Conservation (phyloP, 1,140 invertebrate genomes). For the Diabrotica virgifera region DNA sequence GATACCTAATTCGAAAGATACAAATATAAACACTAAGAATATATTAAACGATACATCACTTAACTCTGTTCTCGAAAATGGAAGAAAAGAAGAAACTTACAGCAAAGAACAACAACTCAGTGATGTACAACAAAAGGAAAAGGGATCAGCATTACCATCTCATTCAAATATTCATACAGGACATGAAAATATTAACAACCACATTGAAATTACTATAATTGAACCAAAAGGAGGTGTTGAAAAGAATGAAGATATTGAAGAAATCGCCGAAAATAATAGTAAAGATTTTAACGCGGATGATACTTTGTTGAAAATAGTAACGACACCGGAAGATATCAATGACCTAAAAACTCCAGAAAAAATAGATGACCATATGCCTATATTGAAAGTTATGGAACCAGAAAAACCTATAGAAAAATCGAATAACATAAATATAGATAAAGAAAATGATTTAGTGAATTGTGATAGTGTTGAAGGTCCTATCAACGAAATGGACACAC, state of each 20-base stretch:
- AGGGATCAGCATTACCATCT: neutral
- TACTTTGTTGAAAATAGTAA: neutral
- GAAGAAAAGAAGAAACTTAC: neutral
- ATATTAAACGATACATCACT: too few species aligned
- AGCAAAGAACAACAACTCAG: neutral
- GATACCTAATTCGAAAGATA: too few species aligned
- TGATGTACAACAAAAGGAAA: neutral
- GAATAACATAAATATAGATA: too few species aligned
- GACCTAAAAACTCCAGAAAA: too few species aligned
- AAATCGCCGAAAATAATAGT: neutral
- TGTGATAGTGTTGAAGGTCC: too few species aligned
- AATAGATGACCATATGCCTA: too few species aligned
- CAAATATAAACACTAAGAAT: too few species aligned
- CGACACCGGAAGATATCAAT: too few species aligned
- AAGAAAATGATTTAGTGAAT: too few species aligned
- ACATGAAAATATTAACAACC: neutral
- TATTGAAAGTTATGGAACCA: too few species aligned
- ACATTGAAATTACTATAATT: neutral
- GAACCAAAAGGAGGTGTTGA: neutral
- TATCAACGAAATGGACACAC: too few species aligned
- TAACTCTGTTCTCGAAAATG: neutral
- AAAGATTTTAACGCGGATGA: neutral
- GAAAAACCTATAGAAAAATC: too few species aligned
- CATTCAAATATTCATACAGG: neutral
- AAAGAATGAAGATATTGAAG: neutral